Conservation (phyloP, 2,113 vertebrate species). For the Ictalurus furcatus region DNA sequence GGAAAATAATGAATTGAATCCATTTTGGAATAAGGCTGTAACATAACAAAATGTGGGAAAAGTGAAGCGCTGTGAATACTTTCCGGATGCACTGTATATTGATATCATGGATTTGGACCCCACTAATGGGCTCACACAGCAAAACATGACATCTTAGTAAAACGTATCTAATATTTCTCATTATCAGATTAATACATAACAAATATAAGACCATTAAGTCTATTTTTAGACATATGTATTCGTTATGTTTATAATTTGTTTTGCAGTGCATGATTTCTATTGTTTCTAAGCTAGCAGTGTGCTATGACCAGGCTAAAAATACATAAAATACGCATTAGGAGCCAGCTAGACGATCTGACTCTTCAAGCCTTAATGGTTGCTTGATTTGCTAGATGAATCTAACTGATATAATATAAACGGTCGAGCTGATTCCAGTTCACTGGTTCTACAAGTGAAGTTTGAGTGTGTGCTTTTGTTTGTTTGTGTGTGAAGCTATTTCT, state of each 20-base stretch:
- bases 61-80: no score
- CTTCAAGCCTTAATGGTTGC: not conserved
- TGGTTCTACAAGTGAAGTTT: conserved; percentile 13
- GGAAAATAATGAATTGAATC: no score
- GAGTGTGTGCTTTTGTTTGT: not conserved
- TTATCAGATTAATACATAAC: not conserved
- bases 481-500: conserved; percentile 18
- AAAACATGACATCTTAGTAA: not conserved
- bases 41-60: no score
- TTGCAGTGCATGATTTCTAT: not conserved
- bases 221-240: not conserved
- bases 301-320: not conserved
- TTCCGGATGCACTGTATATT: no score
- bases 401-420: not conserved
- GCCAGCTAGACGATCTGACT: not conserved
- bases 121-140: not conserved
- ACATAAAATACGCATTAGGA: not conserved
- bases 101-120: no score
- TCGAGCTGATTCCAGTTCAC: conserved; percentile 6
- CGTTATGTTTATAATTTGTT: not conserved
- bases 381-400: conserved; percentile 4
- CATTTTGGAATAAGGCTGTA: no score
- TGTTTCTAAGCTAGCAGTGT: not conserved
- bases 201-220: not conserved
- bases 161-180: not conserved